phyloP scores from a whole-genome alignment of 2,888 invertebrate species.

The Synanthedon myopaeformis region DNA sequence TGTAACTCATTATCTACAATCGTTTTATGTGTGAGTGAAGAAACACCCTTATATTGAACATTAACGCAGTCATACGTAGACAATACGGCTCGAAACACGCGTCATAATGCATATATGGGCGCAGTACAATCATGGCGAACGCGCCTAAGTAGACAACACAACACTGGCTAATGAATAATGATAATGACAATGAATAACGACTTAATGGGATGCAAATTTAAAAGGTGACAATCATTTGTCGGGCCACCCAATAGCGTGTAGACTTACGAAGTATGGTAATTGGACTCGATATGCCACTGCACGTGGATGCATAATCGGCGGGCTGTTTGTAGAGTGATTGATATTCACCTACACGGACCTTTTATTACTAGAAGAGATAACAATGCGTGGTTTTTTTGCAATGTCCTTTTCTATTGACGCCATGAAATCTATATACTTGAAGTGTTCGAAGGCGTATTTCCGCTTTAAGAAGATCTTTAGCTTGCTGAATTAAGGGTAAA shows the following conservation, averaged over 20 bases:
- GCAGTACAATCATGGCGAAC: constrained; percentile 50
- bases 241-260: constrained; percentile 48
- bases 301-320: constrained; percentile 47
- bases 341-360: constrained; percentile 28
- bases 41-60: too few species aligned
- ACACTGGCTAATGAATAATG: constrained; percentile 31
- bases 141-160: constrained; percentile 20
- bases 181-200: constrained; percentile 43
- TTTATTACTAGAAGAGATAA: constrained; percentile 15
- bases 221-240: constrained; percentile 63
- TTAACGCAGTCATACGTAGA: background rate
- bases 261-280: constrained; percentile 53
- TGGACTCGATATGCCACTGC: constrained; percentile 48
- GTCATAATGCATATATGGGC: constrained; percentile 38
- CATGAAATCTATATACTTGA: too few species aligned
- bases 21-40: too few species aligned
- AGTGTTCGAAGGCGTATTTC: too few species aligned
- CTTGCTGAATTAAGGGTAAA: too few species aligned
- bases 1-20: too few species aligned
- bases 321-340: constrained; percentile 42
- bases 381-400: too few species aligned
- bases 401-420: too few species aligned
- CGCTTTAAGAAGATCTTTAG: too few species aligned
- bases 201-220: constrained; percentile 41
- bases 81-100: background rate